Base-by-base conservation (phyloP, 2,888 invertebrate species). In the Phaedon cochleariae region DNA sequence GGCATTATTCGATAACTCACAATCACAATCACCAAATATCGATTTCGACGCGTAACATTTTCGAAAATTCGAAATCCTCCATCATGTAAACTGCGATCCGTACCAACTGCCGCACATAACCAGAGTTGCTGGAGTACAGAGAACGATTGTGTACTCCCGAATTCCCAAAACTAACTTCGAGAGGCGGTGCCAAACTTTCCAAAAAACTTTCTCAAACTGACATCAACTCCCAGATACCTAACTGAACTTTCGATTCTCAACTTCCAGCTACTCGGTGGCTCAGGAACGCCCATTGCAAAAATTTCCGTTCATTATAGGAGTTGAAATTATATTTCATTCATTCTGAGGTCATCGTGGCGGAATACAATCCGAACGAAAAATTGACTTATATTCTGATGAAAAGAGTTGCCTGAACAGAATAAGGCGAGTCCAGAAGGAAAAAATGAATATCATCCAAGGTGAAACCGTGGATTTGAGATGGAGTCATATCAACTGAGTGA, bases 161-260 rank as follows among this genome's bases (percentile, higher is more conserved):
- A 73, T 70, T 67, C 71, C 73, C 76, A 77, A 77, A 78, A 76
- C 76, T 75, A 75, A 76, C 76, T 77, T 76, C 75, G 63, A 75
- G 76, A 79, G 80, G 80, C 80, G 80, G 79, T 76, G 78, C 80
- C 77, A 49, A 72, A 72, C 71, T 70, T 73, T 69, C 66, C 61
- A 76, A 81, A 81, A 83, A 82, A 81, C 76, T 81, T 82, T 78
- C 74, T 76, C 79, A 77, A 82, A 82, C 80, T 81, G 82, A 81
- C 82, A 82, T 82, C 81, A 82, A 81, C 80, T 81, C 76, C 75
- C 77, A 72, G 73, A 72, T 69, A 67, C 71, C 68, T 58, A 65
- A 65, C 60, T 63, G n/a, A 64, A 70, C 68, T 68, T 70, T 65
- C 68, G 67, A 71, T 59, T 60, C 65, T 62, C 79, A 65, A 65